Conservation (phyloP, 2,797 vertebrate species). For the Acrossocheilus wenchowensis region DNA sequence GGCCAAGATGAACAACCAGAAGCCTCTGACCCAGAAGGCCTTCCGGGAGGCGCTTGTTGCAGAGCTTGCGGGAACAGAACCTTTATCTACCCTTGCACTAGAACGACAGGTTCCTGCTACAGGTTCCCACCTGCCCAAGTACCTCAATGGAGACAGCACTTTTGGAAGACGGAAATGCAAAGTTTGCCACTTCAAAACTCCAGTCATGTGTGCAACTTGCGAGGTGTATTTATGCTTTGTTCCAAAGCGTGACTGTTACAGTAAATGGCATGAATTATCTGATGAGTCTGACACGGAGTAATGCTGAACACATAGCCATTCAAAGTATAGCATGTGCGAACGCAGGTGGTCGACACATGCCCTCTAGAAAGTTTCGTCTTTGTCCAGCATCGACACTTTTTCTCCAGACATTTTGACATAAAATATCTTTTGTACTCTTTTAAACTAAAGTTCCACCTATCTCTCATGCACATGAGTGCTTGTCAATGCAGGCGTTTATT, state of each 20-base stretch:
- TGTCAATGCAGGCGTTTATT: too few relatives aligned
- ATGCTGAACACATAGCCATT: too few relatives aligned
- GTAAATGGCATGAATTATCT: neutral
- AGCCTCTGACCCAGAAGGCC: neutral
- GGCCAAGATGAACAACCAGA: neutral
- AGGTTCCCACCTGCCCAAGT: conserved; percentile 2
- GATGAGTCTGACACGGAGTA: neutral
- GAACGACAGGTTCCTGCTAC: neutral
- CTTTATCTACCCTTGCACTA: neutral
- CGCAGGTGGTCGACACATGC: too few relatives aligned
- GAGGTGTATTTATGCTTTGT: neutral
- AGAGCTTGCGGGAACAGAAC: neutral
- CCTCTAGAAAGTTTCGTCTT: too few relatives aligned
- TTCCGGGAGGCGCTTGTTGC: conserved; percentile 19
- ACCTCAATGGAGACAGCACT: neutral
- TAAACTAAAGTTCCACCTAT: too few relatives aligned
- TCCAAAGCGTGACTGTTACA: conserved; percentile 3
- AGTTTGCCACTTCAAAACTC: neutral
- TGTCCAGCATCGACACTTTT: too few relatives aligned
- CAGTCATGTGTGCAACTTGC: conserved; percentile 19
- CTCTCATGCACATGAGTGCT: too few relatives aligned
- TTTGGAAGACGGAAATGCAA: neutral
- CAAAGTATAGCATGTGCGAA: too few relatives aligned
- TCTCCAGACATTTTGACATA: too few relatives aligned
- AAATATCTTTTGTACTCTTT: too few relatives aligned